Percentiles rank a stretch among this genome's conserved stretches.
Conservation (phyloP, 2,888 invertebrate genomes). For the Hydrotaea cyrtoneurina region DNA sequence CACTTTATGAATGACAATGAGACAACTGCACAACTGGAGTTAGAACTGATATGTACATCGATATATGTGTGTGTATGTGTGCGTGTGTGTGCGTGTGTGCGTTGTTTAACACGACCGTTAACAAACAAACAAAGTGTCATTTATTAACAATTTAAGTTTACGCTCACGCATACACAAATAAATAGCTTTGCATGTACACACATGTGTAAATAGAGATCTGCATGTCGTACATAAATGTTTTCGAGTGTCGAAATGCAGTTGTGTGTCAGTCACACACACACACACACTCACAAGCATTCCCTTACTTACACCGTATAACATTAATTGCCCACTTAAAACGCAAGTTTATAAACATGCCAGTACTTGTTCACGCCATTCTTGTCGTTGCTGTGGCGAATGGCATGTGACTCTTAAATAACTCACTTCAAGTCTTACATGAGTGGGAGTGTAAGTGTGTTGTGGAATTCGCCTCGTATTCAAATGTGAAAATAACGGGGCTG, state of each 20-base stretch:
- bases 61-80: no score
- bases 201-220: background rate
- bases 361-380: constrained; percentile 21
- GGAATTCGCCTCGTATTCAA: background rate
- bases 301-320: background rate
- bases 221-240: background rate
- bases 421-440: constrained; percentile 38
- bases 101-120: constrained; percentile 61
- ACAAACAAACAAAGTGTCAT: constrained; percentile 62
- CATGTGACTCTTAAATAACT: constrained; percentile 63
- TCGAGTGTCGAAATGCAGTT: constrained; percentile 22
- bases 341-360: constrained; percentile 55
- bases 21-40: no score
- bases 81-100: background rate
- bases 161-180: constrained; percentile 26
- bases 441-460: constrained; percentile 4
- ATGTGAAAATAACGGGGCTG: background rate
- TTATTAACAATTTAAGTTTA: constrained; percentile 57
- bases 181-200: constrained; percentile 15
- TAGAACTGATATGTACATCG: no score
- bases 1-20: no score
- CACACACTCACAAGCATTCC: no score
- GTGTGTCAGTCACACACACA: background rate
- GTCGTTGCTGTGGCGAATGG: background rate
- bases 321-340: constrained; percentile 71